Conservation (phyloP, 1,140 invertebrate genomes). For the Papilio machaon region DNA sequence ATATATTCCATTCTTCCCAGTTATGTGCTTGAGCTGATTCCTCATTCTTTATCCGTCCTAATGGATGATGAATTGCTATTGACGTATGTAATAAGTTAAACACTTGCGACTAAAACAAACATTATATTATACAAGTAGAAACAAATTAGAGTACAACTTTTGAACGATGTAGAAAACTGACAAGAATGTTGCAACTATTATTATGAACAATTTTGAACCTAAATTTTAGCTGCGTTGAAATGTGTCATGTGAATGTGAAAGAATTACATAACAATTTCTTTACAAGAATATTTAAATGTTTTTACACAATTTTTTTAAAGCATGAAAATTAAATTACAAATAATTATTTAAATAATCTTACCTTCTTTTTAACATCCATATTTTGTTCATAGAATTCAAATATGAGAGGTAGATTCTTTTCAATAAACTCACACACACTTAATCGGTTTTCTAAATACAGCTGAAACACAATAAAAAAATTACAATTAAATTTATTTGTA, state of each 20-base stretch:
- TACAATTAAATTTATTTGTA: slow-evolving; percentile 10
- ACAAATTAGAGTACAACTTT: not conserved
- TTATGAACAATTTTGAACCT: no score
- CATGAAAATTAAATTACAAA: not conserved
- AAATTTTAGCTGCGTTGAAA: no score
- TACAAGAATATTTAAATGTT: no score
- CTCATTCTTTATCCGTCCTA: slow-evolving; percentile 50
- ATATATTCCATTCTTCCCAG: slow-evolving; percentile 66
- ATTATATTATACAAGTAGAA: not conserved
- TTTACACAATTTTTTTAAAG: not conserved
- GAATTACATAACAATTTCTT: no score
- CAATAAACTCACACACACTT: slow-evolving; percentile 65
- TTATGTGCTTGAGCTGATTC: slow-evolving; percentile 59
- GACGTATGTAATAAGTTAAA: slow-evolving; percentile 59
- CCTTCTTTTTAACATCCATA: slow-evolving; percentile 71
- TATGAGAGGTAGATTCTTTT: slow-evolving; percentile 57
- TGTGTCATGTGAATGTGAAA: no score
- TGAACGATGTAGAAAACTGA: no score
- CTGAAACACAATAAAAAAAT: slow-evolving; percentile 51
- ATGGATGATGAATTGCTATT: slow-evolving; percentile 62
- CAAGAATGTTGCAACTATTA: no score
- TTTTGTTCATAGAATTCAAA: slow-evolving; percentile 70
- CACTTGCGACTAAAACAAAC: slow-evolving; percentile 57
- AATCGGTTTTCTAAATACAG: slow-evolving; percentile 61
- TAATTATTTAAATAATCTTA: slow-evolving; percentile 38